Evolutionary conservation across 2,797 vertebrate species (phyloP), one percentile per base, ranked within the genome.

Genomic region (Chelidonichthys spinosus): DNA sequence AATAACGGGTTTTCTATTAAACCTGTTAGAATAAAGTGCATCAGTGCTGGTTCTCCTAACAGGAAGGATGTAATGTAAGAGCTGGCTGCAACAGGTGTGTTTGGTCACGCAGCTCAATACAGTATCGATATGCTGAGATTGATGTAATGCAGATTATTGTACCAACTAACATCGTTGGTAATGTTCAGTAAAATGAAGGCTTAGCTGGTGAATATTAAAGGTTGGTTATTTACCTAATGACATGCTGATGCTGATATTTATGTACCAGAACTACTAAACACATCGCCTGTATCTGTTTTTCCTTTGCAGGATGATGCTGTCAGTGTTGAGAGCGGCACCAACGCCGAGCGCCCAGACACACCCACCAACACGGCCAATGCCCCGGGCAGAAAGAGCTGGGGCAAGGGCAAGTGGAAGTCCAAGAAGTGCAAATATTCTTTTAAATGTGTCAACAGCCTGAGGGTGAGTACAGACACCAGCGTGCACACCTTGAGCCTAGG

Each of bases 341-440:
- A 98, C 53, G 94, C 96, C 0, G 98, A 99, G 78, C 96, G 98
- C 2, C 97, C 98, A 0, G 98, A 99, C 87, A 99, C 98, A 0
- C 98, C 98, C 63, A 99, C 98, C 17, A 99, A 99, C 93, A 98
- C 98, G 0, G 96, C 97, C 68, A 99, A 96, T 39, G 97, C 96
- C 0, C 97, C 98, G 0, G 97, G 98, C 79, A 96, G 97, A 15
- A 98, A 99, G 89, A 98, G 96, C 90, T 99, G 97, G 97, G 97
- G 97, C 25, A 99, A 99, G 92, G 98, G 98, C 86, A 99, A 99
- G 86, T 99, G 97, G 97, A 99, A 98, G 85, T 98, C 97, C 50
- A 99, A 99, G 93, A 99, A 99, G 90, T 99, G 98, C 94, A 95
- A 97, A 95, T 99, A 98, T 77, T 98, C 97, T 50, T 99, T 99